A percentile compares a stretch with the other conserved stretches of the same genome.
phyloP scores from a whole-genome alignment of 2,888 invertebrate species.

The Theretra japonica region DNA sequence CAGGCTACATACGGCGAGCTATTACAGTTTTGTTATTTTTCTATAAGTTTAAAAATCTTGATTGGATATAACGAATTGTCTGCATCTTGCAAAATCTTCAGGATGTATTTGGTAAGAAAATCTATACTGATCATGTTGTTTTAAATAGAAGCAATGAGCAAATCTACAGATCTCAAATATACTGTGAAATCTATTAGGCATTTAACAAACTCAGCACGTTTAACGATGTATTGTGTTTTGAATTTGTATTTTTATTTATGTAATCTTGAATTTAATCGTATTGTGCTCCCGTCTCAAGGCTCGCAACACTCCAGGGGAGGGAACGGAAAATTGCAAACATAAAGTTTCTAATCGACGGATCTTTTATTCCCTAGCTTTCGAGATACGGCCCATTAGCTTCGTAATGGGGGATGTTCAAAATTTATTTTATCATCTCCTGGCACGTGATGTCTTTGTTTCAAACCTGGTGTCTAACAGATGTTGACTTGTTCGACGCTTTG shows the following conservation, averaged over 20 bases:
- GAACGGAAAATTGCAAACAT: slow-evolving; percentile 81
- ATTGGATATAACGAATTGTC: too few relatives aligned
- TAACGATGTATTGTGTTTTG: slow-evolving; percentile 29
- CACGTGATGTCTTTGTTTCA: slow-evolving; percentile 81
- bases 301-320: slow-evolving; percentile 58
- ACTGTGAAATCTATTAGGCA: background rate
- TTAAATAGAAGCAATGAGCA: too few relatives aligned
- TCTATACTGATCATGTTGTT: too few relatives aligned
- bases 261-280: slow-evolving; percentile 31
- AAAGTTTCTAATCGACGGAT: slow-evolving; percentile 84
- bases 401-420: slow-evolving; percentile 81
- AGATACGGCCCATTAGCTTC: slow-evolving; percentile 83
- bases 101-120: too few relatives aligned
- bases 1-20: too few relatives aligned
- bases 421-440: slow-evolving; percentile 83
- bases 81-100: too few relatives aligned
- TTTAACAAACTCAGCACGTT: background rate
- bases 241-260: slow-evolving; percentile 31
- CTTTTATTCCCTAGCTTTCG: slow-evolving; percentile 81
- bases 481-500: slow-evolving; percentile 45
- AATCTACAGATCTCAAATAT: background rate
- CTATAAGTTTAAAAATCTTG: too few relatives aligned
- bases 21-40: too few relatives aligned
- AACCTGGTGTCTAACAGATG: slow-evolving; percentile 48
- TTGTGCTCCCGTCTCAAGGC: slow-evolving; percentile 56